phyloP scores from a whole-genome alignment of 2,888 invertebrate genomes.

The Megamerina dolium region DNA sequence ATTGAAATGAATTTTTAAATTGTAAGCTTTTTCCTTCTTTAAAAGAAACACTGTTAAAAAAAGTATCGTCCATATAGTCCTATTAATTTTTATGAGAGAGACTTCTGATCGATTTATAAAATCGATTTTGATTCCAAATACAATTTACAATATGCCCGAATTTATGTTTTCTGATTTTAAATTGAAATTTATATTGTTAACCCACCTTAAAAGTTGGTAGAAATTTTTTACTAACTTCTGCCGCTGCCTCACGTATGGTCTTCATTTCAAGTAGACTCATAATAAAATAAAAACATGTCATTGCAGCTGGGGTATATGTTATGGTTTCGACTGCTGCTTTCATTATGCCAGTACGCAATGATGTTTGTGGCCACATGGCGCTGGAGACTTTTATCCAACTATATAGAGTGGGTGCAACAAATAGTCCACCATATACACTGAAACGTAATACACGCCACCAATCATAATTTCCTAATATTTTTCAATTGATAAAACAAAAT shows the following conservation, averaged over 20 bases:
- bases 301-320: constrained; percentile 69
- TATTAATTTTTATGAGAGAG: no score
- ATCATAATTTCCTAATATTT: constrained; percentile 53
- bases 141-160: no score
- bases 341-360: constrained; percentile 62
- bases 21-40: no score
- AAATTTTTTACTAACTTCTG: constrained; percentile 67
- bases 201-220: constrained; percentile 60
- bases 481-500: background rate
- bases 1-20: no score
- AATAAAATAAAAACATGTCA: constrained; percentile 70
- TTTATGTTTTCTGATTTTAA: no score
- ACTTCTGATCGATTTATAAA: no score
- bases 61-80: no score
- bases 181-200: no score
- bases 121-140: no score
- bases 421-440: constrained; percentile 72
- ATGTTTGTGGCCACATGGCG: constrained; percentile 67
- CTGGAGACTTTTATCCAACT: constrained; percentile 60
- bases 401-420: constrained; percentile 75
- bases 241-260: constrained; percentile 54
- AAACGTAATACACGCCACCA: constrained; percentile 67
- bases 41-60: no score
- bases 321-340: constrained; percentile 73
- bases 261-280: constrained; percentile 70